A percentile compares a stretch with the other conserved stretches of the same genome.
These are phyloP conservation scores for Cephalopterus ornatus DNA, from an alignment of 2,113 vertebrate species.

Conservation along the genomic window DNA sequence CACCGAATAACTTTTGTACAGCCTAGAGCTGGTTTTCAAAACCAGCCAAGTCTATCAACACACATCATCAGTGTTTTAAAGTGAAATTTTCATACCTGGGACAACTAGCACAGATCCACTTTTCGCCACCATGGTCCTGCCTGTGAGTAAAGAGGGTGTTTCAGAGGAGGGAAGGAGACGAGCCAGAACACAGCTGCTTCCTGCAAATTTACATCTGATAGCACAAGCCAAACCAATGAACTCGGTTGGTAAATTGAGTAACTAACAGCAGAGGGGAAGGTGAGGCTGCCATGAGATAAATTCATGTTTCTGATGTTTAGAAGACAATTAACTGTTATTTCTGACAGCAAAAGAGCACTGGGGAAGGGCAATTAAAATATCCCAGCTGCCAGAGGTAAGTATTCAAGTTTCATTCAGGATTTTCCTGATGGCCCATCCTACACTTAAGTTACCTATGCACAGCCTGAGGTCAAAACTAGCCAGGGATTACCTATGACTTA, in stretches of 20 bases:
- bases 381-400: not conserved
- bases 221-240: not conserved
- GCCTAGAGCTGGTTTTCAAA: not conserved
- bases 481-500: not conserved
- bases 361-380: not conserved
- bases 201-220: not conserved
- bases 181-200: not conserved
- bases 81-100: not conserved
- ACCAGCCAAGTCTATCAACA: not conserved
- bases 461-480: not conserved
- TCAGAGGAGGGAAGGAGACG: not conserved
- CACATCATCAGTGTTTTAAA: not conserved
- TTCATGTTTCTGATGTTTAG: accelerated
- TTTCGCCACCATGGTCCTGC: not conserved
- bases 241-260: not conserved
- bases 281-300: not conserved
- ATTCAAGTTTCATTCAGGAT: not conserved
- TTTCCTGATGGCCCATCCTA: not conserved
- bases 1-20: not conserved
- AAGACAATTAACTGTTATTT: not conserved
- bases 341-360: not conserved
- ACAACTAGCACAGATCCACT: not conserved
- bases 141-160: not conserved
- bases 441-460: not conserved
- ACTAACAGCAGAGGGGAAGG: not conserved